Base-by-base conservation (phyloP, 92 coral and sea anemone species). In the Phymanthus crucifer region DNA sequence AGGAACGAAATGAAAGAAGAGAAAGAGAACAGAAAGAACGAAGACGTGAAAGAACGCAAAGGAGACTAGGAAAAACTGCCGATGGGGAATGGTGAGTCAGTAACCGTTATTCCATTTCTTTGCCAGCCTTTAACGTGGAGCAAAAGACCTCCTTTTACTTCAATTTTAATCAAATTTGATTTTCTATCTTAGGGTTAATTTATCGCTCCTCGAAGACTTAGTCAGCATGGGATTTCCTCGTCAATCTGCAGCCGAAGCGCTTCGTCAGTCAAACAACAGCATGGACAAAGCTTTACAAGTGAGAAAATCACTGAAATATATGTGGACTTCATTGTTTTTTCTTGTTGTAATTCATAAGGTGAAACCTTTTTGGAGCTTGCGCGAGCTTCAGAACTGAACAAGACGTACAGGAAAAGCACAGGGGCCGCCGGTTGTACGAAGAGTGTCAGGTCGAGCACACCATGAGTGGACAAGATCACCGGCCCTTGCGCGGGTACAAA, bases 261-360 rank as follows among this genome's bases (percentile, higher is more conserved):
- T 95, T 48, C 84, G 93, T 38, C 97, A 95, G 61, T 87, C 97
- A 18, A 90, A 92, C 72, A 95, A 95, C 83, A 93, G 94, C 66
- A 76, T 95, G 88, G 84, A 90, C 52, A 81, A 71, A 32, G 94
- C 98, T 32, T 75, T 95, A 54, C 98, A 95, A 93, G 98, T 94
- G 33, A 77, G 77, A 61, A 3, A 61, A n/a, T 24, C 8, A 61
- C 27, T 27, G 6, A 1, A 24, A 6, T 27, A 29, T 10, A 24
- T 0, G 13, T 2, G 3, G 13, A 61, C 12, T 43, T 43, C 2
- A 43, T 11, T 43, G 10, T 7, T 5, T 5, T 11, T 11, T 56
- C 40, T 38, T 4, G 43, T 38, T 38, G 43, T n/a, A 10, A 38
- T 10, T 10, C 43, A 38, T 10, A 38, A 38, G 43, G 10, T 38